phyloP scores from a whole-genome alignment of 2,888 invertebrate genomes.

The Melinaea marsaeus region DNA sequence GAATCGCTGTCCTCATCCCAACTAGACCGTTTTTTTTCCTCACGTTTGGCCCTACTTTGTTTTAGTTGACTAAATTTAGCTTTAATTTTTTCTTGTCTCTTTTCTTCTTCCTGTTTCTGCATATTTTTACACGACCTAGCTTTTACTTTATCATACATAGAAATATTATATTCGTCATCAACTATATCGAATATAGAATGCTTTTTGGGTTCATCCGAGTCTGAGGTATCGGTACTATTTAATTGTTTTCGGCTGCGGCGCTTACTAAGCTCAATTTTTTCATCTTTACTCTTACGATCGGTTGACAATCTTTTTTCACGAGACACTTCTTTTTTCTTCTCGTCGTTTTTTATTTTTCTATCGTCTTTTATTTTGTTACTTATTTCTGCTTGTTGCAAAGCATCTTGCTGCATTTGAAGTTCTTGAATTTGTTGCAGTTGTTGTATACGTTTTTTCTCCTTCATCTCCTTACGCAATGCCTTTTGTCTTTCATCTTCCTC shows the following conservation, averaged over 20 bases:
- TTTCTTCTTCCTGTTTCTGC: conserved; percentile 94
- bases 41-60: conserved; percentile 90
- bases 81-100: conserved; percentile 89
- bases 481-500: conserved; percentile 79
- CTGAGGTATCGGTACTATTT: conserved; percentile 82
- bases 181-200: conserved; percentile 95
- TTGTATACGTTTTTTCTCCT: conserved; percentile 76
- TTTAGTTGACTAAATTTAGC: conserved; percentile 93
- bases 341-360: conserved; percentile 61
- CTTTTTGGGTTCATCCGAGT: conserved; percentile 90
- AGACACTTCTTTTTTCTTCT: conserved; percentile 67
- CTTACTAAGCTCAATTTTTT: conserved; percentile 58
- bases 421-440: conserved; percentile 72
- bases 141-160: conserved; percentile 98
- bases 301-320: conserved; percentile 73
- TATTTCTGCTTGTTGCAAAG: conserved; percentile 61
- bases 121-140: conserved; percentile 95
- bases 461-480: conserved; percentile 74
- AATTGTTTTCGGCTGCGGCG: conserved; percentile 66
- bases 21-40: conserved; percentile 93
- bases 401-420: conserved; percentile 72
- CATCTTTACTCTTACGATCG: conserved; percentile 74
- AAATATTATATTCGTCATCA: conserved; percentile 93
- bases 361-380: conserved; percentile 65
- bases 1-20: conserved; percentile 93